A percentile compares a stretch with the other conserved stretches of the same genome.
Conservation (phyloP, 2,888 invertebrate genomes). For the Abrostola triplasia region DNA sequence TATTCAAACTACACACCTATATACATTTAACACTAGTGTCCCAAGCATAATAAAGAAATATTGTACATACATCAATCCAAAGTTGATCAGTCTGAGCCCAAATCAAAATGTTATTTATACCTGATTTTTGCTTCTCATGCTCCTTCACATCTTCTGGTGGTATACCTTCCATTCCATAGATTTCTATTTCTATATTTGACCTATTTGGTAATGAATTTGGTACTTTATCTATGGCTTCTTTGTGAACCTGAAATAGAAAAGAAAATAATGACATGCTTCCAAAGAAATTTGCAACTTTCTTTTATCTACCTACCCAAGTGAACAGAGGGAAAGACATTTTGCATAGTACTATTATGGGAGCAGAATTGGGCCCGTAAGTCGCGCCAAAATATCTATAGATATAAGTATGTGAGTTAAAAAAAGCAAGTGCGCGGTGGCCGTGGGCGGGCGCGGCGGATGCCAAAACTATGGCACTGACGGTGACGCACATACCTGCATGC, state of each 20-base stretch:
- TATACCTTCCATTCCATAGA: conserved; percentile 99
- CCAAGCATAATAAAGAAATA: conserved; percentile 75
- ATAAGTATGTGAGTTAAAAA: conserved; percentile 75
- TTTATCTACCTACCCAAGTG: conserved; percentile 57
- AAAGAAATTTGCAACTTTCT: neutral
- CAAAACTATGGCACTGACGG: conserved; percentile 72
- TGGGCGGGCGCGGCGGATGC: conserved; percentile 76
- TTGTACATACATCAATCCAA: conserved; percentile 83
- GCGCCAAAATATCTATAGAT: conserved; percentile 82
- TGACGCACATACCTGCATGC: conserved; percentile 95
- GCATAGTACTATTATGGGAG: conserved; percentile 68
- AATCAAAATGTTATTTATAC: conserved; percentile 77
- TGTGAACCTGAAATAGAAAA: conserved; percentile 94
- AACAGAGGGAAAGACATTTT: conserved; percentile 69
- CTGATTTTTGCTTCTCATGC: conserved; percentile 96
- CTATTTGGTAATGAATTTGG: conserved; percentile 99
- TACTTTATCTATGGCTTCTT: conserved; percentile 99
- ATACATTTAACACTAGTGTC: conserved; percentile 74
- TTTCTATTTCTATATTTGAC: conserved; percentile 99
- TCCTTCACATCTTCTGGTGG: conserved; percentile 98
- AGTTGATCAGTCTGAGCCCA: conserved; percentile 68
- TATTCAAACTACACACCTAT: conserved; percentile 77
- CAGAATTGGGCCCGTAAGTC: conserved; percentile 69
- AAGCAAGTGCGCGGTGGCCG: conserved; percentile 76
- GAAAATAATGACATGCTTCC: conserved; percentile 22